These are phyloP conservation scores for Caenorhabditis sulstoni DNA, from an alignment of 2,888 invertebrate species.

Conservation along the genomic window DNA sequence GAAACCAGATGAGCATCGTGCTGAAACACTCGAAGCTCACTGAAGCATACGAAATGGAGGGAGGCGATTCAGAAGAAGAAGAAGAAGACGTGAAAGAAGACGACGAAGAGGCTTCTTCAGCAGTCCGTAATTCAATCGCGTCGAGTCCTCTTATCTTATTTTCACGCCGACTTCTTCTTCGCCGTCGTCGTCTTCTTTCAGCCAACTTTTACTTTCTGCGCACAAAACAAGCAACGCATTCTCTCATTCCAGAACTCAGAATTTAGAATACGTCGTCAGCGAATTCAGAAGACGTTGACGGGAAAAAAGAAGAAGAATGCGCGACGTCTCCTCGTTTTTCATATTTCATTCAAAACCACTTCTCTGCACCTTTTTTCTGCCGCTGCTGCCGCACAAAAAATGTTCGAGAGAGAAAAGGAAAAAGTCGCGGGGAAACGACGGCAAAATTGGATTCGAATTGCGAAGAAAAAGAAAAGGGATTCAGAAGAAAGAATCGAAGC, in stretches of 20 bases:
- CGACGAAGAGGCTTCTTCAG: constrained; percentile 1
- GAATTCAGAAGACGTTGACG: constrained; percentile 1
- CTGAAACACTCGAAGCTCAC: constrained; percentile 18
- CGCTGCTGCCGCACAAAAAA: background rate
- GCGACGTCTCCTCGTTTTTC: background rate
- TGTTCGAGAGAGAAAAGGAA: constrained; percentile 1
- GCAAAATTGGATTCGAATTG: constrained; percentile 31
- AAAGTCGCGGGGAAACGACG: constrained; percentile 4
- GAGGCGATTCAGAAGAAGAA: constrained; percentile 9
- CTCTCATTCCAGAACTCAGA: constrained; percentile 22
- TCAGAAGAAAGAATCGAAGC: background rate
- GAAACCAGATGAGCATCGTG: constrained; percentile 27
- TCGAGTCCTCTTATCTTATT: constrained; percentile 63
- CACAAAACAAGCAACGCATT: background rate
- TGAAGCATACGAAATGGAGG: constrained; percentile 8
- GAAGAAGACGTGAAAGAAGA: background rate
- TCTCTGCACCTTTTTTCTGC: constrained; percentile 6
- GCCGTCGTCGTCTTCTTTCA: constrained; percentile 6
- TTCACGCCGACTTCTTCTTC: constrained; percentile 47
- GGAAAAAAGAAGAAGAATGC: background rate
- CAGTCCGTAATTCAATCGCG: constrained; percentile 55
- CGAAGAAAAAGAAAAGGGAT: constrained; percentile 10
- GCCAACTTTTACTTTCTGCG: constrained; percentile 9
- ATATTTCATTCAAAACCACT: constrained; percentile 29
- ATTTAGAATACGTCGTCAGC: background rate